Conservation (phyloP, 1,140 invertebrate species). For the Brachionus rubens region DNA sequence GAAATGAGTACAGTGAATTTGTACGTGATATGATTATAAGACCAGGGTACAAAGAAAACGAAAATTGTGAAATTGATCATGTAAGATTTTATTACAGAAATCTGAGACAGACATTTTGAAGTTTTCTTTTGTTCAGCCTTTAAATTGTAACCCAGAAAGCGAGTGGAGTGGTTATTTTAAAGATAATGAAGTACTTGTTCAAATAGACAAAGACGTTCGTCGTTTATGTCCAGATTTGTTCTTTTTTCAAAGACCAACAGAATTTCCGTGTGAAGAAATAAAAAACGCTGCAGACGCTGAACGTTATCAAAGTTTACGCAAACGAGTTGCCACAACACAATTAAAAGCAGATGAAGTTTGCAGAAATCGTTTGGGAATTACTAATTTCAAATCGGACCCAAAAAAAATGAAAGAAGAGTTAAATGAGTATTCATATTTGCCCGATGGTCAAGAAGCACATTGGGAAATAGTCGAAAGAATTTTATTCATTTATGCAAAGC, state of each 20-base stretch:
- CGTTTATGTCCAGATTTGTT: conserved; percentile 91
- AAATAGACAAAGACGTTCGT: conserved; percentile 84
- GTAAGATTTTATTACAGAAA: neutral
- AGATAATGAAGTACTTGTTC: conserved; percentile 89
- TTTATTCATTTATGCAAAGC: conserved; percentile 91
- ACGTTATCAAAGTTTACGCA: conserved; percentile 65
- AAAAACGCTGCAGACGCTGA: conserved; percentile 39
- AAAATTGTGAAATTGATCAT: conserved; percentile 24
- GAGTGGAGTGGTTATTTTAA: conserved; percentile 90
- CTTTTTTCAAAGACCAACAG: conserved; percentile 88
- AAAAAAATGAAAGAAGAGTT: conserved; percentile 46
- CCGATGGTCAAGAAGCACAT: conserved; percentile 60
- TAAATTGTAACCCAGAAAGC: conserved; percentile 88
- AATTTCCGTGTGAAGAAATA: conserved; percentile 65
- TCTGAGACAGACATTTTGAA: neutral
- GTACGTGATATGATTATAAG: conserved; percentile 37
- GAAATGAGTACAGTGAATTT: conserved; percentile 39
- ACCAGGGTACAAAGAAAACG: conserved; percentile 16
- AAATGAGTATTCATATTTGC: conserved; percentile 47
- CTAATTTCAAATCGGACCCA: conserved; percentile 2
- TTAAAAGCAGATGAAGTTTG: conserved; percentile 30
- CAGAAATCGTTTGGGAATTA: conserved; percentile 5
- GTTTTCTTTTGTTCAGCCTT: conserved; percentile 67
- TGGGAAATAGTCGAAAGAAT: conserved; percentile 93
- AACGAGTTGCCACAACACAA: conserved; percentile 67